Base-by-base conservation (phyloP, 2,888 invertebrate species). In the Odontothrips loti region DNA sequence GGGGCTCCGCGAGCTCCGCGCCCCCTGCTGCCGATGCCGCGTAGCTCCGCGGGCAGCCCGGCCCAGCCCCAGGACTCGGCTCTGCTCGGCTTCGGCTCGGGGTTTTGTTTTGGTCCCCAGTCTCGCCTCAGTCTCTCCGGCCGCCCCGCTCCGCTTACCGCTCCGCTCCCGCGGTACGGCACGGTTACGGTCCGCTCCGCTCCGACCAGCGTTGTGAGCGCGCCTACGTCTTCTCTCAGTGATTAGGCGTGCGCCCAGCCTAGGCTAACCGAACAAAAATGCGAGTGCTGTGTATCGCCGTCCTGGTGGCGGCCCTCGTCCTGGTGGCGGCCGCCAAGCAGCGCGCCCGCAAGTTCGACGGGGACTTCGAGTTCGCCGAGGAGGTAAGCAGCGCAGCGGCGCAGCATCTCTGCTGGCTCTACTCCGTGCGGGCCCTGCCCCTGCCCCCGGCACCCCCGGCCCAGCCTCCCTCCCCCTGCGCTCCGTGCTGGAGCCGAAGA, bases 301-400 rank as follows among this genome's bases (percentile, higher is more conserved):
- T 89, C 84, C 85, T 89, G 83, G 85, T 88, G 84, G 85, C 89
- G 84, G 85, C 86, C 84, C 84, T 88, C 82, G 85, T 88, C 84
- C 86, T 86, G 82, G 85, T 85, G 81, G 84, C 87, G 83, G 86
- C 86, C 84, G 89, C 89, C 83, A 89, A 89, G 80, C 89, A 89
- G 85, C 90, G 92, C 87, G 92, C 92, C 89, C 90, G 92, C 87
- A 93, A 93, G 88, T 93, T 92, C 87, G 93, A 93, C 86, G 93
- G 93, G 82, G 93, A 93, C 87, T 93, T 93, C 87, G 93, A 93
- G 87, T 93, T 93, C 87, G 93, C 93, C 86, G 93, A 93, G 88
- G 93, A 93, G 92, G 93, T 93, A 89, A 90, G 88, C 80, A 23
- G 27, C 58, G 68, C 68, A 68, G 23, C 68, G 6, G 34, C 51